Evolutionary conservation across 2,113 vertebrate species (phyloP).

Genomic region (Microcebus ravelobensis): DNA sequence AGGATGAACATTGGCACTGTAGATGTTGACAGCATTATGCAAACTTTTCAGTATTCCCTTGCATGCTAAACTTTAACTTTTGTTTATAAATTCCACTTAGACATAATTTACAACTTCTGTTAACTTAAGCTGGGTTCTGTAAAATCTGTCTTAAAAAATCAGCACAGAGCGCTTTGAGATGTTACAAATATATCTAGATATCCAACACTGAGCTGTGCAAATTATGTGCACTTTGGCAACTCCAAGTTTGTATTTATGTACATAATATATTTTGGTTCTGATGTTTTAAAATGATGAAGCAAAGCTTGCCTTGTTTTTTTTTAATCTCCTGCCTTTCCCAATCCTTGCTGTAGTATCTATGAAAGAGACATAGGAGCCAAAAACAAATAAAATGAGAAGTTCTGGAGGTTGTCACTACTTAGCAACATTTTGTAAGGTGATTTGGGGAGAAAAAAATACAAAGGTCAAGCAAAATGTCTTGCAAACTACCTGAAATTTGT

Average conservation of each 20-base stretch:
- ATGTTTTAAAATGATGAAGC: constrained; percentile 70
- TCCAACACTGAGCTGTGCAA: constrained; percentile 57
- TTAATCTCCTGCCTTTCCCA: constrained; percentile 20
- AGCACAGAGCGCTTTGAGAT: constrained; percentile 70
- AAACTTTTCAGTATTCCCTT: constrained; percentile 79
- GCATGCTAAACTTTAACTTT: constrained; percentile 77
- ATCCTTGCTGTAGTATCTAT: constrained; percentile 1
- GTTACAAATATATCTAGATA: constrained; percentile 77
- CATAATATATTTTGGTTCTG: constrained; percentile 56
- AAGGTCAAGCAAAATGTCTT: constrained; percentile 28
- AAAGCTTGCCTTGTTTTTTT: background rate
- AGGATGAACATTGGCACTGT: constrained; percentile 61
- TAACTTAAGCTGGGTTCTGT: constrained; percentile 79
- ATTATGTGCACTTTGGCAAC: constrained; percentile 75
- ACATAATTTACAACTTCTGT: constrained; percentile 82
- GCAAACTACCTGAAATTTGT: background rate
- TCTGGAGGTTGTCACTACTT: constrained; percentile 23
- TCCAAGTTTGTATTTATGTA: constrained; percentile 70
- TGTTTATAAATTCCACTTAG: constrained; percentile 83
- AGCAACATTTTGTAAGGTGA: constrained; percentile 13
- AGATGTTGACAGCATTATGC: constrained; percentile 79
- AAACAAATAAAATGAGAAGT: constrained; percentile 38
- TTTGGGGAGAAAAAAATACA: background rate
- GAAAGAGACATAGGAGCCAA: constrained; percentile 42
- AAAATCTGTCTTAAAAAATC: constrained; percentile 80